A percentile compares a stretch with the other conserved stretches of the same genome.
phyloP scores from a whole-genome alignment of 2,888 invertebrate species.

The Cerastis leucographa region DNA sequence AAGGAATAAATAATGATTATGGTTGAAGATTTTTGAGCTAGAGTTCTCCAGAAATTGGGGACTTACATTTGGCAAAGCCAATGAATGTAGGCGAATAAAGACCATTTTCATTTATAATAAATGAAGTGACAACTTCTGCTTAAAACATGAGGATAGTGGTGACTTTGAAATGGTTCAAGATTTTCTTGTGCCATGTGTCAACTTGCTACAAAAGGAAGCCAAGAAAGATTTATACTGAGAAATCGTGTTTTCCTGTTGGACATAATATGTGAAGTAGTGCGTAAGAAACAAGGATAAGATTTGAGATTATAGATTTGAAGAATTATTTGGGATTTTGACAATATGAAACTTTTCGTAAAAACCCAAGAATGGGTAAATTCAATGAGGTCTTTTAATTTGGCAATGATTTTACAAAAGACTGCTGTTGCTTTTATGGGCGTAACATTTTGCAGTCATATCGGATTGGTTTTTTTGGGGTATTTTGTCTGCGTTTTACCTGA shows the following conservation, averaged over 20 bases:
- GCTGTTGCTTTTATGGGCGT: neutral
- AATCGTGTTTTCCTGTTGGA: slow-evolving; percentile 56
- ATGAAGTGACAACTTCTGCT: slow-evolving; percentile 12
- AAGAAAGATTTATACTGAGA: slow-evolving; percentile 46
- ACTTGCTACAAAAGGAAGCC: slow-evolving; percentile 28
- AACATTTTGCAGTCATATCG: neutral
- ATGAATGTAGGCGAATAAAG: neutral
- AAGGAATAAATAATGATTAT: neutral
- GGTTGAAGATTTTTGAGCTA: neutral
- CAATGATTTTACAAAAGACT: neutral
- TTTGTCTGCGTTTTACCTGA: neutral
- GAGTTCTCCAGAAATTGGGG: neutral
- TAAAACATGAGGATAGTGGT: neutral
- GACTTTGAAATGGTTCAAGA: slow-evolving; percentile 32
- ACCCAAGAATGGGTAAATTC: neutral
- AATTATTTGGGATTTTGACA: slow-evolving; percentile 1
- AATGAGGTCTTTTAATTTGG: slow-evolving; percentile 6
- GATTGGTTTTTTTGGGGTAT: neutral
- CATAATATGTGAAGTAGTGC: slow-evolving; percentile 8
- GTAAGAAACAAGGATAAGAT: slow-evolving; percentile 42
- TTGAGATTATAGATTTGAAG: slow-evolving; percentile 39
- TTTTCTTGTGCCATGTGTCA: slow-evolving; percentile 35
- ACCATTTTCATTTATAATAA: neutral
- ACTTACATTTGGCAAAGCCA: neutral
- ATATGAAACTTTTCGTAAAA: slow-evolving; percentile 2